A percentile compares a stretch with the other conserved stretches of the same genome.
Conservation (phyloP, 2,113 vertebrate species). For the Paraplagusia blochii region DNA sequence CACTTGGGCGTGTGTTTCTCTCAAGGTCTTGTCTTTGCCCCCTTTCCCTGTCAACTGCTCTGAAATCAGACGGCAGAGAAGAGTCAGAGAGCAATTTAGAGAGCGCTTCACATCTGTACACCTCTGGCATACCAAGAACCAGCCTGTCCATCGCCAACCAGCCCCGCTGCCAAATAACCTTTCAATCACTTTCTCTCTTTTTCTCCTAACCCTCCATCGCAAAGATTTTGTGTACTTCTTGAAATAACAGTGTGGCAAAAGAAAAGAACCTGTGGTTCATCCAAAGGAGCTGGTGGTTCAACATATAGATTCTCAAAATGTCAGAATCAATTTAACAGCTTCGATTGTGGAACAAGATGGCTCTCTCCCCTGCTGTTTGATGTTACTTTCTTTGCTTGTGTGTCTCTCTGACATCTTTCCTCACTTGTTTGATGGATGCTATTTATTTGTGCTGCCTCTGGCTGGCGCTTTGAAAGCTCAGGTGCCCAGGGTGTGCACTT, state of each 20-base stretch:
- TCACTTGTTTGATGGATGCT: conserved; percentile 43
- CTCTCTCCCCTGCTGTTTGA: conserved; percentile 43
- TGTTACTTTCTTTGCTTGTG: conserved; percentile 41
- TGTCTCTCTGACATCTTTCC: conserved; percentile 38
- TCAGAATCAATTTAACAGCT: conserved; percentile 63
- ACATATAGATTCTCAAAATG: conserved; percentile 37
- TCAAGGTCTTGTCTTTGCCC: conserved; percentile 57
- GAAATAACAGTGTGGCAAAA: conserved; percentile 18
- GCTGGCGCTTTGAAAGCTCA: conserved; percentile 54
- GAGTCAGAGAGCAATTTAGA: conserved; percentile 12
- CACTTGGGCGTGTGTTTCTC: conserved; percentile 51
- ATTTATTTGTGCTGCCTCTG: conserved; percentile 49
- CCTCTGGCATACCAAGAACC: conserved; percentile 26
- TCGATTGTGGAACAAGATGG: conserved; percentile 36
- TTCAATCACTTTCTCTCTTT: conserved; percentile 11
- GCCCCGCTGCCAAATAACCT: conserved; percentile 20
- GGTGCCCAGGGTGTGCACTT: conserved; percentile 31
- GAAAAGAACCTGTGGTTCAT: conserved; percentile 40
- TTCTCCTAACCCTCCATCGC: background rate
- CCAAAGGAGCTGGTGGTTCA: conserved; percentile 28
- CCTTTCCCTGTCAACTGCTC: conserved; percentile 47
- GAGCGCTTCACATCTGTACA: conserved; percentile 19
- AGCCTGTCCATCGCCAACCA: conserved; percentile 6
- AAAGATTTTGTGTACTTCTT: conserved; percentile 21
- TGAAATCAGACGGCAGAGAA: conserved; percentile 25